Evolutionary conservation across 2,888 invertebrate species (phyloP).

Genomic region (Argynnis bischoffii): DNA sequence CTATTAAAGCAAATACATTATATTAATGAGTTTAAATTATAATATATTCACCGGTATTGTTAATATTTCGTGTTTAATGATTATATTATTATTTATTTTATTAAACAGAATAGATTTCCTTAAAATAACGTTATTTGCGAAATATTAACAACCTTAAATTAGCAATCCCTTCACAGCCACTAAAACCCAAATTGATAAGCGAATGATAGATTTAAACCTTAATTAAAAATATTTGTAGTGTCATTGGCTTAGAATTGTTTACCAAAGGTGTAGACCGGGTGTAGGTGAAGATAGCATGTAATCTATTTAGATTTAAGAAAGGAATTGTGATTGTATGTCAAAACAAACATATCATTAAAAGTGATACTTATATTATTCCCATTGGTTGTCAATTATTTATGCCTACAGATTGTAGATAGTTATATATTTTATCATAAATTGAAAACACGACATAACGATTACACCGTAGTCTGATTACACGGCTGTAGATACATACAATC

Average conservation of each 20-base stretch:
- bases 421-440: slow-evolving; percentile 2
- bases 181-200: slow-evolving; percentile 2
- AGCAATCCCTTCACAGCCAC: slow-evolving; percentile 2
- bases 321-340: slow-evolving; percentile 62
- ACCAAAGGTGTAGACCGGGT: too few relatives aligned
- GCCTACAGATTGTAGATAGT: slow-evolving; percentile 11
- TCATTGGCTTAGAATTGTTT: slow-evolving; percentile 7
- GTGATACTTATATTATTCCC: slow-evolving; percentile 51
- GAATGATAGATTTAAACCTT: slow-evolving; percentile 27
- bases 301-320: slow-evolving; percentile 36
- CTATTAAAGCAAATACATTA: slow-evolving; percentile 27
- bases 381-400: slow-evolving; percentile 47
- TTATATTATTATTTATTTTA: background rate
- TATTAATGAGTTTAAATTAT: slow-evolving; percentile 29
- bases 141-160: background rate
- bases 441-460: background rate
- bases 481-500: slow-evolving; percentile 24
- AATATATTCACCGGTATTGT: too few relatives aligned
- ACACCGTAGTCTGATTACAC: background rate
- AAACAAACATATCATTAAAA: slow-evolving; percentile 67
- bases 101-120: too few relatives aligned
- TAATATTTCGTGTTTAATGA: background rate
- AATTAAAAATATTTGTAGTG: slow-evolving; percentile 10
- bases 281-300: slow-evolving; percentile 11
- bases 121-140: background rate